Evolutionary conservation across 2,797 vertebrate genomes (phyloP).

Genomic region (Thamnophis elegans): DNA sequence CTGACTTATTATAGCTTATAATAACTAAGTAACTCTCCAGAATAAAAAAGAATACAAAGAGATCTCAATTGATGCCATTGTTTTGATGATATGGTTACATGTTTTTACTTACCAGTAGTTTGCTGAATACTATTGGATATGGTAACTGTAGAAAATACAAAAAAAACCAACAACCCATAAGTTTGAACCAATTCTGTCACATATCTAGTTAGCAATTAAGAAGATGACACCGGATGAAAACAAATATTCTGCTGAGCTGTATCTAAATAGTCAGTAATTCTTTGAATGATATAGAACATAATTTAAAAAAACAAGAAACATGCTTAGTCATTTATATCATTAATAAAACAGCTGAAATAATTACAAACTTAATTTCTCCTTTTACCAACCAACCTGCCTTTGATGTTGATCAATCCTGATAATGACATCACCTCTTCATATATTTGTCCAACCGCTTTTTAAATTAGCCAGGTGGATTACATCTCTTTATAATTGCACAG

Average conservation of each 20-base stretch:
- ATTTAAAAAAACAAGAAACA: not conserved
- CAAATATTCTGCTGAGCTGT: not conserved
- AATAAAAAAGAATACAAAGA: not conserved
- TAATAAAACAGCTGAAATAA: not conserved
- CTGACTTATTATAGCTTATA: not conserved
- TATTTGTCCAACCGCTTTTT: not conserved
- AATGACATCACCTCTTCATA: not conserved
- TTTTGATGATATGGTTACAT: not conserved
- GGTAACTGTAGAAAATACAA: constrained; percentile 25
- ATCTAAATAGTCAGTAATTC: not conserved
- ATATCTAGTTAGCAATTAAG: constrained; percentile 18
- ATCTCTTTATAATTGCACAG: not conserved
- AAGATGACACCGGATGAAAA: not conserved
- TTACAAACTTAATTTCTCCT: not conserved
- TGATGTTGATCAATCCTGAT: not conserved
- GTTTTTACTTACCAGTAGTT: constrained; percentile 3
- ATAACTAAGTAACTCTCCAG: not conserved
- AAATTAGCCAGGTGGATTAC: not conserved
- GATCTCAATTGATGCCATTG: not conserved
- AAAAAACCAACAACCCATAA: not conserved
- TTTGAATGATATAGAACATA: not conserved
- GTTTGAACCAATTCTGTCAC: constrained; percentile 32
- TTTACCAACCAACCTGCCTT: not conserved
- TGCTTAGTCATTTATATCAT: not conserved
- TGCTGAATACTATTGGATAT: fast-evolving